These are phyloP conservation scores for Accipiter cooperii DNA, from an alignment of 2,113 vertebrate species.

Conservation along the genomic window DNA sequence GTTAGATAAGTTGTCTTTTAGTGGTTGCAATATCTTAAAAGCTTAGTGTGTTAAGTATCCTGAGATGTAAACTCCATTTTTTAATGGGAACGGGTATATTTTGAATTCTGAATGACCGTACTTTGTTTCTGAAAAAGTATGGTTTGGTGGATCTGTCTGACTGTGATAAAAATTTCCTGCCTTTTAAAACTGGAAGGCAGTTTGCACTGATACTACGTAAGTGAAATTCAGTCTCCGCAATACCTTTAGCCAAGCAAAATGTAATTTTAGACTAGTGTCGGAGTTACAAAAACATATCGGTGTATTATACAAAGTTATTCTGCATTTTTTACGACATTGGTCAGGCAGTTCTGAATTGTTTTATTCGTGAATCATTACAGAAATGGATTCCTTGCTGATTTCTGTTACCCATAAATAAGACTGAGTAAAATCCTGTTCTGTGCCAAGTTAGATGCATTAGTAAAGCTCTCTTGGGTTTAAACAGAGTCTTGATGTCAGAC, in stretches of 20 bases:
- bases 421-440: background rate
- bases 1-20: background rate
- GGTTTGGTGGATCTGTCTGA: background rate
- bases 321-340: background rate
- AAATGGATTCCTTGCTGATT: background rate
- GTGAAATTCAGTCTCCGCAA: background rate
- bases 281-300: background rate
- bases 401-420: background rate
- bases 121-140: background rate
- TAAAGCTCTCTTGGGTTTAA: background rate
- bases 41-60: background rate
- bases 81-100: background rate
- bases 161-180: background rate
- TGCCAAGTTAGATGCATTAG: background rate
- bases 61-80: background rate
- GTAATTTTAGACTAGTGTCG: background rate
- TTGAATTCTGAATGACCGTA: background rate
- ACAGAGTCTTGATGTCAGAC: background rate
- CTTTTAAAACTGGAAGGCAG: background rate
- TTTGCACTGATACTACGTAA: background rate
- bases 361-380: background rate
- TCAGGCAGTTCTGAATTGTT: background rate
- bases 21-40: background rate
- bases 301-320: background rate
- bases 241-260: background rate